A percentile compares a stretch with the other conserved stretches of the same genome.
These are phyloP conservation scores for Dicaeum eximium DNA, from an alignment of 2,113 vertebrate species.

Conservation along the genomic window DNA sequence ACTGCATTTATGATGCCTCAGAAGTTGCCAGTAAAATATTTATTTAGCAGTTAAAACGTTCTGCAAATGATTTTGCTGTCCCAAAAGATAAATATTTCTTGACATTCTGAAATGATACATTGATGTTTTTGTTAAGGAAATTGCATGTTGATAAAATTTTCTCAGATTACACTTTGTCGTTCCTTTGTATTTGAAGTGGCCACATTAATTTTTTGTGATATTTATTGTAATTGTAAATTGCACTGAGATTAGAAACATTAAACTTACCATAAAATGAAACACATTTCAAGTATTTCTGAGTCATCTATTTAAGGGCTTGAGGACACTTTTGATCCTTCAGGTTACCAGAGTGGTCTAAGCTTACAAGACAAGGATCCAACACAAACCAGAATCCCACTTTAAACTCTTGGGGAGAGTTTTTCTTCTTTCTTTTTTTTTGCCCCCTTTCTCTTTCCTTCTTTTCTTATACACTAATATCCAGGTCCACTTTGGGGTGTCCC, in stretches of 20 bases:
- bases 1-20: slow-evolving; percentile 73
- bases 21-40: slow-evolving; percentile 77
- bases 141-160: slow-evolving; percentile 66
- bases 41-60: slow-evolving; percentile 73
- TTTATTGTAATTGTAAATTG: slow-evolving; percentile 65
- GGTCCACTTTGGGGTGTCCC: not conserved
- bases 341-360: not conserved
- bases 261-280: slow-evolving; percentile 44
- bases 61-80: slow-evolving; percentile 78
- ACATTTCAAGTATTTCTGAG: slow-evolving; percentile 52
- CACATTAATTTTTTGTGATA: slow-evolving; percentile 55
- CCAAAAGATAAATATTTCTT: slow-evolving; percentile 72
- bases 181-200: slow-evolving; percentile 61
- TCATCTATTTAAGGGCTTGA: slow-evolving; percentile 10
- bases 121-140: slow-evolving; percentile 63
- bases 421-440: not conserved
- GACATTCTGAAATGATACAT: slow-evolving; percentile 64
- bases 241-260: slow-evolving; percentile 39
- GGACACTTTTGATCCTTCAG: slow-evolving; percentile 47
- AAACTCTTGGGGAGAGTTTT: not conserved
- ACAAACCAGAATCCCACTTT: not conserved
- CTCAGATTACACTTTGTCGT: slow-evolving; percentile 51
- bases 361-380: not conserved
- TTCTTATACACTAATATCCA: not conserved
- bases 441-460: not conserved